Base-by-base conservation (phyloP, 2,888 invertebrate species). In the Hirudinaria manillensis region DNA sequence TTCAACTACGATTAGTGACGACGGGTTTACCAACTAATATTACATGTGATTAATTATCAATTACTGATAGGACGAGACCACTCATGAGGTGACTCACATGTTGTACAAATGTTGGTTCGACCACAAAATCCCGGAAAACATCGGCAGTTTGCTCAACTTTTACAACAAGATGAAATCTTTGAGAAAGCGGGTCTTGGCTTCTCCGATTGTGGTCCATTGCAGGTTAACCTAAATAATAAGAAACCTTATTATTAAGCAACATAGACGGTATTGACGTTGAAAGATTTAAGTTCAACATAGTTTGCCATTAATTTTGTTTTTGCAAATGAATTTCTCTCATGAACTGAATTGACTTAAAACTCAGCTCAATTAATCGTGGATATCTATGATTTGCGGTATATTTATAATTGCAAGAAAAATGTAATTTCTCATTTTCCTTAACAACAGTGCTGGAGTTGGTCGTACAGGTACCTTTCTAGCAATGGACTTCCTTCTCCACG, bases 391-490 rank as follows among this genome's bases (percentile, higher is more conserved):
- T n/a, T n/a, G n/a, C n/a, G n/a, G n/a, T n/a, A n/a, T n/a, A n/a
- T n/a, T n/a, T n/a, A n/a, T n/a, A n/a, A n/a, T n/a, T n/a, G n/a
- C n/a, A n/a, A n/a, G n/a, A n/a, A n/a, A n/a, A n/a, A n/a, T n/a
- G n/a, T n/a, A n/a, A n/a, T n/a, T n/a, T n/a, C n/a, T n/a, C 45
- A 45, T 67, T 29, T 36, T 67, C 10, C 29, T 66, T 29, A 66
- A 72, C 56, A 34, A n/a, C 51, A 76, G 76, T n/a, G 72, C 72
- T 51, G 76, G 76, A 32, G 72, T 65, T 0, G 76, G 72, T 27
- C 65, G 76, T 24, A 76, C 72, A 3, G 76, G 76, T 21, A 70
- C 72, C 32, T 76, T 76, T 36, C 38, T 72, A 51, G 76, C 66
- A 19, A 32, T 76, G 19, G 61, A 72, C 24, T 61, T 66, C 38